Evolutionary conservation across 2,888 invertebrate genomes (phyloP).

Genomic region (Dryobotodes eremita): DNA sequence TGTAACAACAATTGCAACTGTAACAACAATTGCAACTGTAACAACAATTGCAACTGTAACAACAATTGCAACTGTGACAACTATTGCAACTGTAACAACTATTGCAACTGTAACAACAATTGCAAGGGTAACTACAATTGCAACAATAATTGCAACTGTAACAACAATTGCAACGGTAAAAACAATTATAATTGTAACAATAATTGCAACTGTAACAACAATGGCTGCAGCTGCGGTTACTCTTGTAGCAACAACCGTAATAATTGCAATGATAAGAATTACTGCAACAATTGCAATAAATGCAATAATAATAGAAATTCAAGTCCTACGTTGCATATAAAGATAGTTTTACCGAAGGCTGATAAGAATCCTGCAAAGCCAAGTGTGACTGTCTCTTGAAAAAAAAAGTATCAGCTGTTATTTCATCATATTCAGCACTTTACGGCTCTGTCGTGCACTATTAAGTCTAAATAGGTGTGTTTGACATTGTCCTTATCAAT

Average conservation of each 20-base stretch:
- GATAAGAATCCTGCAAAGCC: conserved; percentile 19
- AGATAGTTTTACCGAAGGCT: conserved; percentile 57
- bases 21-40: background rate
- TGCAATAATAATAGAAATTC: conserved; percentile 18
- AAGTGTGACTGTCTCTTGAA: conserved; percentile 16
- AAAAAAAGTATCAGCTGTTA: background rate
- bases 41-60: background rate
- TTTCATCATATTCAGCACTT: background rate
- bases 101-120: conserved; percentile 7
- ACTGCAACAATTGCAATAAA: conserved; percentile 21
- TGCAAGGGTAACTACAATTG: background rate
- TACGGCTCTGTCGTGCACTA: background rate
- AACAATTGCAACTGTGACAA: no score
- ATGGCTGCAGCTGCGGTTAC: no score
- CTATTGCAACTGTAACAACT: background rate
- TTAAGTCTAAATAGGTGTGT: background rate
- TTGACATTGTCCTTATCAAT: conserved; percentile 8
- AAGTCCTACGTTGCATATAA: conserved; percentile 41
- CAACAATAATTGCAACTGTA: conserved; percentile 4
- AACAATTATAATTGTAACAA: conserved; percentile 16
- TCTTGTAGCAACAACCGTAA: no score
- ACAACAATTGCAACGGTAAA: conserved; percentile 18
- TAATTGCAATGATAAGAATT: no score
- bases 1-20: conserved; percentile 1
- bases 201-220: no score